Percentiles rank a stretch among this genome's conserved stretches.
Conservation (phyloP, 2,888 invertebrate species). For the Ctena decussata region DNA sequence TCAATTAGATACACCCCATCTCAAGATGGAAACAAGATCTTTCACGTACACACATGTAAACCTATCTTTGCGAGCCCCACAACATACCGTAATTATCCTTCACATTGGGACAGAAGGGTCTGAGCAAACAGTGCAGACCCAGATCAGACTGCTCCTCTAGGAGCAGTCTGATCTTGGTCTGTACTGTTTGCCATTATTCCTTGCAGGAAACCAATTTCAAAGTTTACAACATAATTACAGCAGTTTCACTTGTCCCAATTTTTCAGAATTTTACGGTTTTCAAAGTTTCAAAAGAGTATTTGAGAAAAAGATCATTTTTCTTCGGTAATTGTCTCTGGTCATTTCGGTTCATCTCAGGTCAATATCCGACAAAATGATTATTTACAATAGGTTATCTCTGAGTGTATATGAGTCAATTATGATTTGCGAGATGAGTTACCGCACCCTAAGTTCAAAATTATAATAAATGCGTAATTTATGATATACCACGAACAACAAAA, state of each 20-base stretch:
- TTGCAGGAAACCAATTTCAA: no score
- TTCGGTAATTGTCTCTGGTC: background rate
- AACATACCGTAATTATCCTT: no score
- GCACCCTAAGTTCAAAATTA: background rate
- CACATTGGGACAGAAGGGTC: no score
- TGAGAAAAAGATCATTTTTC: conserved; percentile 7
- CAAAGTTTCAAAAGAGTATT: background rate
- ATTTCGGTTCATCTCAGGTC: background rate
- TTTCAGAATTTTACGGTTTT: no score
- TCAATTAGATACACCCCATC: background rate
- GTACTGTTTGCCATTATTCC: no score
- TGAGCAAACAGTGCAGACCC: no score
- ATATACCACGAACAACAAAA: no score
- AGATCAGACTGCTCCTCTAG: no score
- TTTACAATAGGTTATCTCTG: background rate
- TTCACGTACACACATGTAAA: background rate
- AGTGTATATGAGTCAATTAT: background rate
- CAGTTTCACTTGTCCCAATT: no score
- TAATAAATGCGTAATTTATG: no score
- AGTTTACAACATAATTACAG: no score
- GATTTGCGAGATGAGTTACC: background rate
- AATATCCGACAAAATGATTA: background rate
- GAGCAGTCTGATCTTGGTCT: no score
- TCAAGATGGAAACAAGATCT: background rate
- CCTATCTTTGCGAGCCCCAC: background rate